Percentiles rank a stretch among this genome's conserved stretches.
Conservation (phyloP, 1,140 invertebrate species). For the Aradophagus sp. region DNA sequence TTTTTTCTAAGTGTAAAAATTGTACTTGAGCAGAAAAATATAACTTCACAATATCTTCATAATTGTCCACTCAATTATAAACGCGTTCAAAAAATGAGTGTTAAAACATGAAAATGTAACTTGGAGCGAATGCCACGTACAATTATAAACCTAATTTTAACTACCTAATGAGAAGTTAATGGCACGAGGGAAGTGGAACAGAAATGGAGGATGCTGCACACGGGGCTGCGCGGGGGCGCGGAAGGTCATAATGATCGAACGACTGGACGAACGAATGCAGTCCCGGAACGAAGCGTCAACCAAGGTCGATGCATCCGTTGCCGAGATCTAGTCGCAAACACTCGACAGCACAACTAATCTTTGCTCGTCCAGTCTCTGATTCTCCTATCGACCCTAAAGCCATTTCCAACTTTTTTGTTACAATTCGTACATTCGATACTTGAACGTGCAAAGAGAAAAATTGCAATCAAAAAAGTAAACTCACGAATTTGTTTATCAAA, state of each 20-base stretch:
- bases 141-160: constrained; percentile 51
- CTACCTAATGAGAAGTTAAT: constrained; percentile 62
- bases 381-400: constrained; percentile 15
- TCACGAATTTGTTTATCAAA: too few species aligned
- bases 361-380: constrained; percentile 16
- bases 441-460: too few species aligned
- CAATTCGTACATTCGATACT: too few species aligned
- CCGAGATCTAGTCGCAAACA: constrained; percentile 39
- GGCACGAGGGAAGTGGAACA: constrained; percentile 36
- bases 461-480: too few species aligned
- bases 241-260: constrained; percentile 63
- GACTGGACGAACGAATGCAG: constrained; percentile 36
- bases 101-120: too few species aligned
- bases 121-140: too few species aligned
- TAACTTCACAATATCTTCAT: too few species aligned
- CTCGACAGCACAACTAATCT: constrained; percentile 27
- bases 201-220: constrained; percentile 9
- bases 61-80: too few species aligned
- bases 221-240: constrained; percentile 36
- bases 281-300: constrained; percentile 45
- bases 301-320: constrained; percentile 44
- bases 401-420: too few species aligned
- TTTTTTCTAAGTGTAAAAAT: too few species aligned
- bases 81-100: too few species aligned
- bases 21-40: too few species aligned